A percentile compares a stretch with the other conserved stretches of the same genome.
phyloP scores from a whole-genome alignment of 2,797 vertebrate genomes.

The Dermochelys coriacea region DNA sequence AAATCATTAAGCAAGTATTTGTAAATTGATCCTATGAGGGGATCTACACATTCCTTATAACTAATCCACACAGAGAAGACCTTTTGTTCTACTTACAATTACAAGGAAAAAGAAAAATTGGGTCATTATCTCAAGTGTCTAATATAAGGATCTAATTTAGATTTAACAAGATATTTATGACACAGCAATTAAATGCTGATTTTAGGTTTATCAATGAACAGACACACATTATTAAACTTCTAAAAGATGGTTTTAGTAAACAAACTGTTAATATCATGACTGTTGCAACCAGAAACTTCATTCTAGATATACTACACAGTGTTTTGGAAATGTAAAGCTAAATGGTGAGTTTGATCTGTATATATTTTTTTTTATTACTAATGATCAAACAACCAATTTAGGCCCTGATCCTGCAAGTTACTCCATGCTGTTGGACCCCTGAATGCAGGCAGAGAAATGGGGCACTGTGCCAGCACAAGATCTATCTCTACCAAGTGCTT shows the following conservation, averaged over 20 bases:
- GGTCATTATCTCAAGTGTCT: background rate
- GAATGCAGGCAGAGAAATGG: background rate
- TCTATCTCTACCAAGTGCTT: background rate
- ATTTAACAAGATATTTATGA: background rate
- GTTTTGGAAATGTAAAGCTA: background rate
- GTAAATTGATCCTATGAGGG: background rate
- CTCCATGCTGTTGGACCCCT: background rate
- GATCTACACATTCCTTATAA: background rate
- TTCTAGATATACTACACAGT: background rate
- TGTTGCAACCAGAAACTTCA: background rate
- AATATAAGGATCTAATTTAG: background rate
- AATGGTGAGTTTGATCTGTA: background rate
- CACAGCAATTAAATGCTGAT: background rate
- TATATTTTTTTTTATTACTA: background rate
- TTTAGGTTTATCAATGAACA: background rate
- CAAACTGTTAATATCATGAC: accelerated
- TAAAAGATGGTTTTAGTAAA: background rate
- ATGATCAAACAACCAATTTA: background rate
- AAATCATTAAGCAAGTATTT: background rate
- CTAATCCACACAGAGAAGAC: background rate
- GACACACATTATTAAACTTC: background rate
- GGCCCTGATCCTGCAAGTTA: background rate
- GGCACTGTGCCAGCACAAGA: background rate
- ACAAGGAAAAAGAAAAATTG: background rate
- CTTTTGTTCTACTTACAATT: background rate